Evolutionary conservation across 2,797 vertebrate species (phyloP).

Genomic region (Manis javanica): DNA sequence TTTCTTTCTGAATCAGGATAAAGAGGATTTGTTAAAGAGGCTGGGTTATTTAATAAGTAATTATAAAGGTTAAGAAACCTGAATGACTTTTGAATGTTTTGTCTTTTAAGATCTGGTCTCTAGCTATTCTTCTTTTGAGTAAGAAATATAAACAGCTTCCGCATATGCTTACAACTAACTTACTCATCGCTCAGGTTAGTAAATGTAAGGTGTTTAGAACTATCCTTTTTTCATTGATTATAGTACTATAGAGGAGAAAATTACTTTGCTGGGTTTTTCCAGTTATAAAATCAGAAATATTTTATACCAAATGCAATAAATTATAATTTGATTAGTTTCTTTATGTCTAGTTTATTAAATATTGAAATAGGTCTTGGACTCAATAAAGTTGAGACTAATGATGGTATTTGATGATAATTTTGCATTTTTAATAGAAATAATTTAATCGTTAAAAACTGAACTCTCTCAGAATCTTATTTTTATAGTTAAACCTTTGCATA

Average conservation of each 20-base stretch:
- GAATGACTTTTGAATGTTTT: slow-evolving; percentile 65
- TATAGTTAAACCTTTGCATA: slow-evolving; percentile 43
- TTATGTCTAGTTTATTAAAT: slow-evolving; percentile 48
- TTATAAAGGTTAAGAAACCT: slow-evolving; percentile 46
- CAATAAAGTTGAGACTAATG: slow-evolving; percentile 53
- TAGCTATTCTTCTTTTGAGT: slow-evolving; percentile 93
- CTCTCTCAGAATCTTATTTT: not conserved
- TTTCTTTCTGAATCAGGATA: slow-evolving; percentile 41
- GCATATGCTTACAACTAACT: slow-evolving; percentile 94
- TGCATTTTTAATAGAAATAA: slow-evolving; percentile 53
- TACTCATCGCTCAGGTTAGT: slow-evolving; percentile 96
- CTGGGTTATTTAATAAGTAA: slow-evolving; percentile 37
- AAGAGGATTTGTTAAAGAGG: slow-evolving; percentile 48
- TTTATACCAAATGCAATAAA: slow-evolving; percentile 42
- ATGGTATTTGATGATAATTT: slow-evolving; percentile 15
- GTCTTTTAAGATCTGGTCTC: slow-evolving; percentile 93
- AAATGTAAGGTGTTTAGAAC: not conserved
- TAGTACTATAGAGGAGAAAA: not conserved
- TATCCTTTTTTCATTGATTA: slow-evolving; percentile 23
- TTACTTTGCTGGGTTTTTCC: slow-evolving; percentile 36
- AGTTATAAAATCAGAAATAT: slow-evolving; percentile 45
- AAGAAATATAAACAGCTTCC: slow-evolving; percentile 95
- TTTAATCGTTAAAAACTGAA: slow-evolving; percentile 47
- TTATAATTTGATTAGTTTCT: slow-evolving; percentile 40
- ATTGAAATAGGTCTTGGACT: slow-evolving; percentile 20